phyloP scores from a whole-genome alignment of 2,797 vertebrate genomes.

The Buceros bicornis region DNA sequence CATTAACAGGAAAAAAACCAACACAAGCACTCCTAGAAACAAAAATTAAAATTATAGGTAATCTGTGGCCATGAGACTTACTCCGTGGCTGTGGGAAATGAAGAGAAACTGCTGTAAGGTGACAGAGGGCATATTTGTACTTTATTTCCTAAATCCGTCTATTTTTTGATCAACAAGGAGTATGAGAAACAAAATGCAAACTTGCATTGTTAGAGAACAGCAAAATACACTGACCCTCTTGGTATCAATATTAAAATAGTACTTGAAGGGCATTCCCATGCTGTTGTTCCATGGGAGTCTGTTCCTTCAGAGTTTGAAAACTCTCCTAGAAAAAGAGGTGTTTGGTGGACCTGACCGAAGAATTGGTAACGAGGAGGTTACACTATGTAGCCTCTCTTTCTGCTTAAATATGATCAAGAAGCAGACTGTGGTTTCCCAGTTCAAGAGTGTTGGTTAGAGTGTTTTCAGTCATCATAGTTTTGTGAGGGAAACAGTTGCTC shows the following conservation, averaged over 20 bases:
- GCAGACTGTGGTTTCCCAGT: neutral
- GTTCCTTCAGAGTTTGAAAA: neutral
- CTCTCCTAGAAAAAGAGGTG: neutral
- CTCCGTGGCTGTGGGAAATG: constrained; percentile 79
- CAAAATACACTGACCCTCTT: neutral
- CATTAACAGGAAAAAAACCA: constrained; percentile 79
- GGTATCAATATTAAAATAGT: neutral
- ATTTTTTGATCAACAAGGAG: constrained; percentile 7
- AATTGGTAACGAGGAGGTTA: neutral
- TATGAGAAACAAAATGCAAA: constrained; percentile 14
- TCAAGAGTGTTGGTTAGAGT: neutral
- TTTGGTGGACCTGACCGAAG: neutral
- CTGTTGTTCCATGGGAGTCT: neutral
- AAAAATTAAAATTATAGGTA: constrained; percentile 83
- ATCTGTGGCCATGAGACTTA: constrained; percentile 78
- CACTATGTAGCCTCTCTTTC: neutral
- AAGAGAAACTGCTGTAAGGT: constrained; percentile 63
- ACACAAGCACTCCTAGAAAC: constrained; percentile 79
- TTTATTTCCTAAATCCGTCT: constrained; percentile 23
- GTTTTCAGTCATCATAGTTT: neutral
- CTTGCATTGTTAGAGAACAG: neutral
- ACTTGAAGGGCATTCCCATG: neutral
- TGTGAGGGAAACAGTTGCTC: neutral
- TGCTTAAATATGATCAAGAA: neutral
- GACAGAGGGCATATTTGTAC: constrained; percentile 27